Evolutionary conservation across 1,140 invertebrate genomes (phyloP).

Genomic region (Drosophila chauvacae): DNA sequence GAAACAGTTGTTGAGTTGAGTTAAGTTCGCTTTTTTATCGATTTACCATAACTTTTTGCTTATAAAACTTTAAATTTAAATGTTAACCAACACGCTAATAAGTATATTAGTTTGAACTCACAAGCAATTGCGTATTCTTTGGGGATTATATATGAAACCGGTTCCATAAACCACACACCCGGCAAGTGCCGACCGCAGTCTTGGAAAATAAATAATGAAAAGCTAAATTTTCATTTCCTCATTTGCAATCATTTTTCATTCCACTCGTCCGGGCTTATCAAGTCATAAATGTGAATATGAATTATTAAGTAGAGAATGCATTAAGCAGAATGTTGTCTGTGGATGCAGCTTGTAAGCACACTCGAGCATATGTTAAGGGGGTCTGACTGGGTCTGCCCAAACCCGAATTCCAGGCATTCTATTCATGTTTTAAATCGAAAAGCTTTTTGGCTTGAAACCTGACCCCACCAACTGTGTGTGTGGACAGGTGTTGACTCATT

Average conservation of each 20-base stretch:
- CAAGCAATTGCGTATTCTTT: conserved; percentile 3
- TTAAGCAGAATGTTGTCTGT: conserved; percentile 2
- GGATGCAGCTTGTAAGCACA: neutral
- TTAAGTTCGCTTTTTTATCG: neutral
- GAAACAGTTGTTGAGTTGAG: neutral
- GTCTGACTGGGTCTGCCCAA: neutral
- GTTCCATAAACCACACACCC: conserved; percentile 12
- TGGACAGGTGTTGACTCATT: conserved; percentile 47
- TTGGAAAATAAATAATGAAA: conserved; percentile 18
- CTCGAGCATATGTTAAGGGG: neutral
- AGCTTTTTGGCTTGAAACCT: conserved; percentile 4
- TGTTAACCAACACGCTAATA: neutral
- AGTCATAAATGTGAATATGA: conserved; percentile 21
- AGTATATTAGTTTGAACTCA: conserved; percentile 1
- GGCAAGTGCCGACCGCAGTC: conserved; percentile 17
- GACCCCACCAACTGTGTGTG: conserved; percentile 13
- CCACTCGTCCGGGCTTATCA: conserved; percentile 13
- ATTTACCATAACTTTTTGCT: neutral
- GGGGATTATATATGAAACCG: conserved; percentile 5
- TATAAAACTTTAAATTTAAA: neutral
- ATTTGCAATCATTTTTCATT: conserved; percentile 21
- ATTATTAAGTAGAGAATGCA: conserved; percentile 31
- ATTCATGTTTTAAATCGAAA: conserved; percentile 9
- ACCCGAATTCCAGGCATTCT: conserved; percentile 5
- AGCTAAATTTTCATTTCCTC: conserved; percentile 35